phyloP scores from a whole-genome alignment of 2,888 invertebrate species.

The Phlogophora meticulosa region DNA sequence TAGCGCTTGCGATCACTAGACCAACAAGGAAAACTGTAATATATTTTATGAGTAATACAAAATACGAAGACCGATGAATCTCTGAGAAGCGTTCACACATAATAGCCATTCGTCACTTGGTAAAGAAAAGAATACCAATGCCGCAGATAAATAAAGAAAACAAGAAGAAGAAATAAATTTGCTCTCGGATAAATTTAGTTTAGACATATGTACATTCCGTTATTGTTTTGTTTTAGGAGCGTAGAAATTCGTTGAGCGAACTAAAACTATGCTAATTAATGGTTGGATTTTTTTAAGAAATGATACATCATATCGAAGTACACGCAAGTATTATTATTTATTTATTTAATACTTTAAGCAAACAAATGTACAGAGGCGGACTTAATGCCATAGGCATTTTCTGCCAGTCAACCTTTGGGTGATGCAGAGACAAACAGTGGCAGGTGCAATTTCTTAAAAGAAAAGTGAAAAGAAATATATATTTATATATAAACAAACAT shows the following conservation, averaged over 20 bases:
- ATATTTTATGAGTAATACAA: constrained; percentile 38
- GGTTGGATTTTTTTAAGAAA: not conserved
- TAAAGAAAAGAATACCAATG: constrained; percentile 54
- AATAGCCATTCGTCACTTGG: constrained; percentile 53
- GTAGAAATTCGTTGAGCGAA: constrained; percentile 6
- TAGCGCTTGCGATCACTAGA: no score
- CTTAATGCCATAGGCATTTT: no score
- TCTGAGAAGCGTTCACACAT: constrained; percentile 54
- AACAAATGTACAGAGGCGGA: no score
- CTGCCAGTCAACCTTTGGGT: no score
- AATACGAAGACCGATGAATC: constrained; percentile 19
- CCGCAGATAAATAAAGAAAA: constrained; percentile 40
- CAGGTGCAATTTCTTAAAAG: no score
- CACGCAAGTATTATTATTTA: no score
- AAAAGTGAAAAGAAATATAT: no score
- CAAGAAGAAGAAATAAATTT: constrained; percentile 33
- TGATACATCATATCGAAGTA: not conserved
- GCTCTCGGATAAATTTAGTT: constrained; percentile 16
- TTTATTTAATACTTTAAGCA: no score
- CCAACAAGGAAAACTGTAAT: not conserved
- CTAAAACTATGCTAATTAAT: constrained; percentile 24
- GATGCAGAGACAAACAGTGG: no score
- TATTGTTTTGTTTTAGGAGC: constrained; percentile 9
- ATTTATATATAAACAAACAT: no score
- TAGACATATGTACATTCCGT: constrained; percentile 24